These are phyloP conservation scores for Phortica okadai DNA, from an alignment of 2,888 invertebrate genomes.

Conservation along the genomic window DNA sequence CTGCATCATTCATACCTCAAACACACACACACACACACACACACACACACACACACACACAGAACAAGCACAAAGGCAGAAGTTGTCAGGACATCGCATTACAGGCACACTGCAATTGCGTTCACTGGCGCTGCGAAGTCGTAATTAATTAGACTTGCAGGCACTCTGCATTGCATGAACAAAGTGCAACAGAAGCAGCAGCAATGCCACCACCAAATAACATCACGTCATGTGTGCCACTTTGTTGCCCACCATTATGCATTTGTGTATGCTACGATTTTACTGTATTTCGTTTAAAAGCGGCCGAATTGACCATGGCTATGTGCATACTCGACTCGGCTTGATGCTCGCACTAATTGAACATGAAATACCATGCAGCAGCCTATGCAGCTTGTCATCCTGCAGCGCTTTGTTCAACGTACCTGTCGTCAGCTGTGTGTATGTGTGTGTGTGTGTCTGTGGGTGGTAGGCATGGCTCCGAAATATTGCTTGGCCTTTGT, in stretches of 20 bases:
- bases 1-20: constrained; percentile 8
- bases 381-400: constrained; percentile 37
- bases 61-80: constrained; percentile 20
- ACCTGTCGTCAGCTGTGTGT: neutral
- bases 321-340: neutral
- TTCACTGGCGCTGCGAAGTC: constrained; percentile 22
- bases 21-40: neutral
- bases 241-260: neutral
- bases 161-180: constrained; percentile 59
- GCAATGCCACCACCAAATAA: neutral
- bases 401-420: constrained; percentile 35
- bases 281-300: neutral
- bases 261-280: constrained; percentile 5
- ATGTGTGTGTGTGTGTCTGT: neutral
- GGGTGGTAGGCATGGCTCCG: neutral
- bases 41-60: neutral
- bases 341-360: constrained; percentile 58
- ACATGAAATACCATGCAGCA: constrained; percentile 58
- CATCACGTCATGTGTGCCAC: neutral
- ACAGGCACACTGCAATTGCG: neutral
- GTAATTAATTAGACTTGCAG: constrained; percentile 71
- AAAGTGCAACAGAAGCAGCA: neutral
- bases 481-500: constrained; percentile 26
- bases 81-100: constrained; percentile 24
- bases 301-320: neutral